phyloP scores from a whole-genome alignment of 1,140 invertebrate genomes.

The Platorchestia sp. region DNA sequence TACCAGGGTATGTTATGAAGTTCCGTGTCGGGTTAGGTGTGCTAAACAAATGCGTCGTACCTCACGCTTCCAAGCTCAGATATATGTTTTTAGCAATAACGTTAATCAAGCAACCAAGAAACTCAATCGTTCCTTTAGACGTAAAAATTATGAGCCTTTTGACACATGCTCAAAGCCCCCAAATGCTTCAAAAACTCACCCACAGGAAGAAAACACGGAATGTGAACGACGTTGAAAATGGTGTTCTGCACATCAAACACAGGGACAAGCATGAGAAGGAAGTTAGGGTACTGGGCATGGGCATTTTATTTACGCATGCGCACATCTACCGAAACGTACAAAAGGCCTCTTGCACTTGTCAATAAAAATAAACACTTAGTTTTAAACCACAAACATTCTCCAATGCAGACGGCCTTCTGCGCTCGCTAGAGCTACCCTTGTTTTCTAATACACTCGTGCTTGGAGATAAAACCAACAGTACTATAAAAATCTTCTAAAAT shows the following conservation, averaged over 20 bases:
- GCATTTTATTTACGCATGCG: not conserved
- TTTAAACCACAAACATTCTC: too few species aligned
- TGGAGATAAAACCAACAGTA: not conserved
- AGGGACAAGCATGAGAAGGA: not conserved
- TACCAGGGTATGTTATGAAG: too few species aligned
- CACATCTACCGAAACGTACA: not conserved
- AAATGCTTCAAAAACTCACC: not conserved
- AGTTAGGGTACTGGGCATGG: not conserved
- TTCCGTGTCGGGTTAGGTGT: too few species aligned
- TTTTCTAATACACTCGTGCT: too few species aligned
- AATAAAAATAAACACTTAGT: too few species aligned
- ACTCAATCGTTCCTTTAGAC: not conserved
- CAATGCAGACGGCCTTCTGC: not conserved
- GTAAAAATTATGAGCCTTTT: not conserved
- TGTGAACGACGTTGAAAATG: slow-evolving; percentile 15
- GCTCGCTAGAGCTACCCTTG: too few species aligned
- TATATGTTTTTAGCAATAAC: not conserved
- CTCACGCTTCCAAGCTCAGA: not conserved
- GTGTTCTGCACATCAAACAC: not conserved
- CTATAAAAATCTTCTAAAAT: too few species aligned
- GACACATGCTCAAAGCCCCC: not conserved
- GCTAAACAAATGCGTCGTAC: not conserved
- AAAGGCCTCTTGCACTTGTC: not conserved
- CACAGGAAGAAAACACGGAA: slow-evolving; percentile 16
- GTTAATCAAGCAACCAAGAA: not conserved